A percentile compares a stretch with the other conserved stretches of the same genome.
These are phyloP conservation scores for Plectropomus leopardus DNA, from an alignment of 2,113 vertebrate species.

Conservation along the genomic window DNA sequence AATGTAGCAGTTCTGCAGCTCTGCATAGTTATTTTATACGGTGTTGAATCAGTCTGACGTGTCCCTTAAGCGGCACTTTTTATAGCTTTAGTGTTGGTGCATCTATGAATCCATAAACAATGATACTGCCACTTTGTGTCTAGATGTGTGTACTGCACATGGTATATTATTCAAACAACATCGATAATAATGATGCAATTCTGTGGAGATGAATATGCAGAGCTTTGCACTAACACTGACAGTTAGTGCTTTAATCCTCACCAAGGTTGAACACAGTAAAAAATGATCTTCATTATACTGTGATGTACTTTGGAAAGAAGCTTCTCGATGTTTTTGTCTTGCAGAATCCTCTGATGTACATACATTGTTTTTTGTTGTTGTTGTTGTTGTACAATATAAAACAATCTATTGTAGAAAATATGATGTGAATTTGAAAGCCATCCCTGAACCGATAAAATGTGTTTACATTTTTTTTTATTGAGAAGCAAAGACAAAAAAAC, in stretches of 20 bases:
- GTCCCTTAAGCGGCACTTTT: constrained; percentile 20
- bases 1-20: constrained; percentile 8
- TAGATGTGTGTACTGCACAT: constrained; percentile 45
- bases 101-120: constrained; percentile 22
- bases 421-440: not conserved
- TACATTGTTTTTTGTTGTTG: not conserved
- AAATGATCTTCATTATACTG: not conserved
- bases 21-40: constrained; percentile 4
- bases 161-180: constrained; percentile 12
- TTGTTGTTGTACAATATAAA: too few species aligned
- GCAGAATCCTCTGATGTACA: not conserved
- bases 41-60: constrained; percentile 14
- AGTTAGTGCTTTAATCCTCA: not conserved
- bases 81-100: constrained; percentile 18
- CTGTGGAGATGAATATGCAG: not conserved
- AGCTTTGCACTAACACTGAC: not conserved
- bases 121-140: constrained; percentile 57
- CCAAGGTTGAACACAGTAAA: not conserved
- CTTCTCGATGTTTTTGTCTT: not conserved
- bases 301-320: not conserved
- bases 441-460: too few species aligned
- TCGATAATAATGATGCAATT: not conserved
- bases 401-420: not conserved
- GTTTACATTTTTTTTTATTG: too few species aligned
- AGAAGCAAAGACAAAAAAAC: too few species aligned